phyloP scores from a whole-genome alignment of 2,113 vertebrate genomes.

The Colinus virginianus region DNA sequence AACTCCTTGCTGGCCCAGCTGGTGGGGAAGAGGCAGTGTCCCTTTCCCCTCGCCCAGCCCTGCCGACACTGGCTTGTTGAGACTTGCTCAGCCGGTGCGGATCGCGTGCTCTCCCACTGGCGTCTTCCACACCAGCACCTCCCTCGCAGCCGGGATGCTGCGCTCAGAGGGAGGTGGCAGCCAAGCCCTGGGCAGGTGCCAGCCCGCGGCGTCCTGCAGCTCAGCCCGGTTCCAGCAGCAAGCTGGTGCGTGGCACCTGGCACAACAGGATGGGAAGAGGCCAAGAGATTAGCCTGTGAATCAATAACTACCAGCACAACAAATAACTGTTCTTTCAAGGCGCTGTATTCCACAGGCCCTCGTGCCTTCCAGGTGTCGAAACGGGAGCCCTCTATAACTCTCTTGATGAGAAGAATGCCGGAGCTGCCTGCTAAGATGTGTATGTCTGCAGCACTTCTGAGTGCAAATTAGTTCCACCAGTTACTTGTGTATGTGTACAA shows the following conservation, averaged over 20 bases:
- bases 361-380: not conserved
- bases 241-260: not conserved
- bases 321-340: not conserved
- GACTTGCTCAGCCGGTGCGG: not conserved
- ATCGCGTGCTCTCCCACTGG: not conserved
- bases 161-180: not conserved
- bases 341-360: not conserved
- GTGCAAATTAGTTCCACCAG: not conserved
- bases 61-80: not conserved
- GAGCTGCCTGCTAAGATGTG: not conserved
- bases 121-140: not conserved
- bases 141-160: constrained; percentile 16
- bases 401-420: not conserved
- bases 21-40: not conserved
- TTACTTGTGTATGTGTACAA: constrained; percentile 1
- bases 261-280: not conserved
- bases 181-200: constrained; percentile 37
- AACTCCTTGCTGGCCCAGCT: rapidly evolving
- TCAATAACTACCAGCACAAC: not conserved
- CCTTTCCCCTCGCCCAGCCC: not conserved
- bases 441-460: not conserved
- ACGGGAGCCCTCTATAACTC: not conserved
- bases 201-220: constrained; percentile 13
- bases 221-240: not conserved
- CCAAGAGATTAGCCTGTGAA: not conserved